Evolutionary conservation across 2,797 vertebrate species (phyloP), one percentile per base, ranked within the genome.

Genomic region (Notamacropus eugenii): DNA sequence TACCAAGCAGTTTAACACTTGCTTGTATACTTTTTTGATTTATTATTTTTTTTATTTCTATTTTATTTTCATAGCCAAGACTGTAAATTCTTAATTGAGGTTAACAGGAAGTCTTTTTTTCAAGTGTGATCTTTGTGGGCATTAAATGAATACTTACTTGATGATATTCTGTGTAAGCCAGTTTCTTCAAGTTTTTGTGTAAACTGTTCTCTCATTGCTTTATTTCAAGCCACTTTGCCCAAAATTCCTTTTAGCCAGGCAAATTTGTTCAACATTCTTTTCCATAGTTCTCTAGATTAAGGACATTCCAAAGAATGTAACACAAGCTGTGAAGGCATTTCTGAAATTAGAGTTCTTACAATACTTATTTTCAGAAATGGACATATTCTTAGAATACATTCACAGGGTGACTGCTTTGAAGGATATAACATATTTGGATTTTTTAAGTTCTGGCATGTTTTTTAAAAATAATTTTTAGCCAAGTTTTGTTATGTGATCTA

Each of bases 311-410:
- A 93, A 92, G 91, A 91, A 67, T 91, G 14, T 90, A 57, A 54
- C 94, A 55, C 55, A 92, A 22, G 0, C 74, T 94, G 58, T 94
- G 24, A 10, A 95, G 59, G 14, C 54, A 92, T 95, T 97, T 97
- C 40, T 40, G 54, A 56, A n/a, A 93, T 95, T 91, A 24, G 13
- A 93, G 22, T 94, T 94, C 11, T 90, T 67, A 90, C 96, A 55
- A 92, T 54, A 94, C 57, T 92, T 0, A 94, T 57, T 92, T 0
- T 67, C 57, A 92, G 31, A 54, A 62, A 50, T 46, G 74, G 91
- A 11, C 93, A 13, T 52, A 5, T 96, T 56, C 2, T 95, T 93
- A 40, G 54, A 55, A 10, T 93, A 93, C 92, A 22, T 67, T 92
- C 40, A 57, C 14, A 74, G 31, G 40, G 90, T 50, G 54, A 5